Evolutionary conservation across 2,797 vertebrate genomes (phyloP), one percentile per base, ranked within the genome.

Genomic region (Helicolenus hilgendorfi): DNA sequence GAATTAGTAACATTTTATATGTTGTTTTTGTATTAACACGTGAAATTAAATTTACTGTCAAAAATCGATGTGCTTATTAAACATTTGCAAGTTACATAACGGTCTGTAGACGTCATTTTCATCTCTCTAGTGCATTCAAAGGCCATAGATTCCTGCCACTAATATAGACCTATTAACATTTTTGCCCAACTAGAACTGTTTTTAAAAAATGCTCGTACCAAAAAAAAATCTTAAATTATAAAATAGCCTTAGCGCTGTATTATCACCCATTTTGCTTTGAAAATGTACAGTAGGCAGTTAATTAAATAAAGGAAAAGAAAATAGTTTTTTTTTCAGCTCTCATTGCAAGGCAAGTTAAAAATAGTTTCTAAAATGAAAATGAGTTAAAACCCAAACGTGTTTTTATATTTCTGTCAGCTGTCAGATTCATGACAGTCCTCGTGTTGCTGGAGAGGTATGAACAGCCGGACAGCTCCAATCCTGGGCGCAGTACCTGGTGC

Each of bases 221-320:
- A 89, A 53, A 76, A 36, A 7, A 72, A 59, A 11, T 27, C 4
- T 20, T 20, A 38, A 59, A 76, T 71, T 5, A 73, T 11, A 74
- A 11, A 8, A 67, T 8, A 45, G 4, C 24, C 24, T 27, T 24
- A 64, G 33, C 13, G n/a, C 35, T 63, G 41, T 45, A 20, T 29
- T 41, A 33, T 73, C 14, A 45, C 20, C 15, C 6, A 18, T 74
- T 67, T 59, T 75, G 58, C 31, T 26, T 22, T 67, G 27, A 75
- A 74, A 82, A 82, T 60, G n/a, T 60, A 78, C 64, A 88, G 5
- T 24, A 71, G 38, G 36, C 14, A 72, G 24, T 36, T 69, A 24
- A 62, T 67, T 27, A 69, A 79, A 69, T 45, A 65, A 83, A 72
- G 24, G 5, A 45, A 62, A 77, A 15, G 18, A 70, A 62, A 41